phyloP scores from a whole-genome alignment of 2,797 vertebrate species.

The Iguana delicatissima region DNA sequence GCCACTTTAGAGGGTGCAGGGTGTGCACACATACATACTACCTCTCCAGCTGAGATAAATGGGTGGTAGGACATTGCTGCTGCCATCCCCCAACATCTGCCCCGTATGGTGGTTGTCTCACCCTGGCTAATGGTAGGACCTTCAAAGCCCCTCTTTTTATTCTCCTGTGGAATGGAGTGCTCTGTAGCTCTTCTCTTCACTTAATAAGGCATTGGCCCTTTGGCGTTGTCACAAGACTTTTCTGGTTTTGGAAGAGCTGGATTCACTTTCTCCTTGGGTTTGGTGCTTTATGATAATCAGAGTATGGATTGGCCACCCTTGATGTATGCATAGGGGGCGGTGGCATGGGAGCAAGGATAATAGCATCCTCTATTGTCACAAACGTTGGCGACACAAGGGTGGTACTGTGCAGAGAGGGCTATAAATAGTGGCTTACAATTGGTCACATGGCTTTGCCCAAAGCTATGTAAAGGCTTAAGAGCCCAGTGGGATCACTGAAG shows the following conservation, averaged over 20 bases:
- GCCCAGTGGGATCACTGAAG: conserved; percentile 26
- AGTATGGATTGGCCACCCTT: not conserved
- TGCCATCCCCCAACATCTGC: too few species aligned
- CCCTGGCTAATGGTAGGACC: too few species aligned
- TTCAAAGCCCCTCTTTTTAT: too few species aligned
- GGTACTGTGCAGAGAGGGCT: conserved; percentile 26
- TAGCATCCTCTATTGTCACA: conserved; percentile 22
- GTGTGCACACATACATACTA: too few species aligned
- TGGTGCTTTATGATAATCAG: not conserved
- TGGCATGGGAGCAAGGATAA: conserved; percentile 33
- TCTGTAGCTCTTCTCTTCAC: not conserved
- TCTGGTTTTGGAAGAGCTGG: not conserved
- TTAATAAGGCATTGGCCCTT: not conserved
- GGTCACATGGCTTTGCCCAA: conserved; percentile 14
- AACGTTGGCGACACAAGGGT: conserved; percentile 26
- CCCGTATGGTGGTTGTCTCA: too few species aligned
- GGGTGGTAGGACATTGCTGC: too few species aligned
- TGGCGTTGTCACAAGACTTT: not conserved
- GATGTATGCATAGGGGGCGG: conserved; percentile 26
- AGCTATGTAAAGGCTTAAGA: conserved; percentile 11
- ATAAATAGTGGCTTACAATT: conserved; percentile 34
- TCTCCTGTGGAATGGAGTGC: too few species aligned
- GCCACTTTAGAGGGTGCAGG: too few species aligned
- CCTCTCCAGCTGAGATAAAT: too few species aligned
- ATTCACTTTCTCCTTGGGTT: not conserved